phyloP scores from a whole-genome alignment of 2,113 vertebrate genomes.

The Rhabdomys dilectus region DNA sequence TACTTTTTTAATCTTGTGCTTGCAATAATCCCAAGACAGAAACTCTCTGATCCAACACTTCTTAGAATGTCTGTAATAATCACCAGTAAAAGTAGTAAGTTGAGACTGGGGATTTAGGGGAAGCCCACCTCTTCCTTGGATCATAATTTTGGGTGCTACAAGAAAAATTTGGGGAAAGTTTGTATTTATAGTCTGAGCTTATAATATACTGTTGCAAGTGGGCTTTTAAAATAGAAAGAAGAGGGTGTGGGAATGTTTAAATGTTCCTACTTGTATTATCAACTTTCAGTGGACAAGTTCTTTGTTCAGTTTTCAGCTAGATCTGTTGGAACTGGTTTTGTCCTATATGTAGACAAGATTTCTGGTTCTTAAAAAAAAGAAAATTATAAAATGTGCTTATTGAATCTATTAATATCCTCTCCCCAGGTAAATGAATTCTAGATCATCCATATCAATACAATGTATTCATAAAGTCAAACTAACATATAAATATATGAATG shows the following conservation, averaged over 20 bases:
- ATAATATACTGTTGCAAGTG: not conserved
- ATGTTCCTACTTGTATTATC: not conserved
- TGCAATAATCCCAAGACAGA: not conserved
- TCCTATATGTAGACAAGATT: constrained; percentile 81
- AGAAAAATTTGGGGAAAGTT: not conserved
- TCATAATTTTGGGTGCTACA: not conserved
- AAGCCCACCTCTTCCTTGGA: not conserved
- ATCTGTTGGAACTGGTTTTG: constrained; percentile 68
- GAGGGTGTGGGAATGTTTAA: not conserved
- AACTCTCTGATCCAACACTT: not conserved
- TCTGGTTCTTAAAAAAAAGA: constrained; percentile 80
- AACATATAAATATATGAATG: constrained; percentile 81
- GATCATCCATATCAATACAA: constrained; percentile 87
- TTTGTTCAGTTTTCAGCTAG: constrained; percentile 65
- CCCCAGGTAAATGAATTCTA: constrained; percentile 84
- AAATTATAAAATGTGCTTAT: constrained; percentile 89
- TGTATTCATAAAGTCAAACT: constrained; percentile 83
- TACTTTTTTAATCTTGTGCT: not conserved
- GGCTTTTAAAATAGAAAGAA: not conserved
- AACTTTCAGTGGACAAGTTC: constrained; percentile 63
- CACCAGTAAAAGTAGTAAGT: not conserved
- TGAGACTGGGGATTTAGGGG: not conserved
- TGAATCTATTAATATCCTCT: constrained; percentile 86
- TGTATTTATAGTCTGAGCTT: not conserved
- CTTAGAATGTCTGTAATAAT: not conserved